phyloP scores from a whole-genome alignment of 2,113 vertebrate genomes.

The Setophaga kirtlandii region DNA sequence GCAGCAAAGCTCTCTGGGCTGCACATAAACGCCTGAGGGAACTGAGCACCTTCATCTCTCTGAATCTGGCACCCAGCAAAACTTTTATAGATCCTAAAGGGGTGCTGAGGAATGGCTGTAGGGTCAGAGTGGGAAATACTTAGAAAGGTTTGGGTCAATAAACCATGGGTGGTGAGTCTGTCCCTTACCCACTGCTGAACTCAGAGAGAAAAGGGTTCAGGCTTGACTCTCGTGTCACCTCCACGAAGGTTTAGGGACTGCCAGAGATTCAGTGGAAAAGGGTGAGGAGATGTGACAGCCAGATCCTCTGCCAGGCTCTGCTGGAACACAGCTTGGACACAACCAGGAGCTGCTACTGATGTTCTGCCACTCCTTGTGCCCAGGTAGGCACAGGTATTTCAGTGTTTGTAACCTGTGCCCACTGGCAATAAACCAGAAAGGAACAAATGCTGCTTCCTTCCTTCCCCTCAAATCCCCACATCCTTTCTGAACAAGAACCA shows the following conservation, averaged over 20 bases:
- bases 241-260: not conserved
- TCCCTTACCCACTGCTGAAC: not conserved
- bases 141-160: not conserved
- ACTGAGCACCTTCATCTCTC: not conserved
- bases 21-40: not conserved
- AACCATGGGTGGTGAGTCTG: fast-evolving
- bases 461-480: not conserved
- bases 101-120: not conserved
- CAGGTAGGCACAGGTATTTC: not conserved
- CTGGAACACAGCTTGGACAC: fast-evolving
- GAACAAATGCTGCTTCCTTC: not conserved
- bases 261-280: not conserved
- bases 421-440: not conserved
- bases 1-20: not conserved
- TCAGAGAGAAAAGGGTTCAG: not conserved
- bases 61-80: not conserved
- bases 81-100: not conserved
- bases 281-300: not conserved
- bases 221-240: not conserved
- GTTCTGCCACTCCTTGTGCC: not conserved
- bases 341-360: not conserved
- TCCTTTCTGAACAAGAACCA: not conserved
- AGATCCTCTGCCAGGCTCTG: not conserved
- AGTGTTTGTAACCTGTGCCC: not conserved
- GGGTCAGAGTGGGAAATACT: not conserved